phyloP scores from a whole-genome alignment of 2,113 vertebrate genomes.

The Diadophis punctatus region DNA sequence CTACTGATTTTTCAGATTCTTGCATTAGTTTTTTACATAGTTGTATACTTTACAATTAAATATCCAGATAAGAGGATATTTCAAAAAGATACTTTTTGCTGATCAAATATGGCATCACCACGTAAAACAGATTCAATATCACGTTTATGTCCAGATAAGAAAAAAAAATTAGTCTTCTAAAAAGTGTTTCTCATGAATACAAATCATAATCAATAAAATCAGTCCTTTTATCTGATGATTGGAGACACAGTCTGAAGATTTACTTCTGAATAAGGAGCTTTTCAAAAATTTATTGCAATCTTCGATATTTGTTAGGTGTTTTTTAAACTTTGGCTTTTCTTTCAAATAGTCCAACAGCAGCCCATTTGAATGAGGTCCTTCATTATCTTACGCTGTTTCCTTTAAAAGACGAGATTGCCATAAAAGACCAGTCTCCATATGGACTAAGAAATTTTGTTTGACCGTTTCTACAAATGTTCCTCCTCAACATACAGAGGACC shows the following conservation, averaged over 20 bases:
- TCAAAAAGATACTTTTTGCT: not conserved
- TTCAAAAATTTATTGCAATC: not conserved
- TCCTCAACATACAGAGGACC: conserved; percentile 3
- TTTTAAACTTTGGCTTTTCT: conserved; percentile 3
- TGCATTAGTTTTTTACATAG: not conserved
- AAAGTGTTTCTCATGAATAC: not conserved
- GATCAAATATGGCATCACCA: not conserved
- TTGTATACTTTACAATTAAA: not conserved
- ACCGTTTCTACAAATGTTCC: not conserved
- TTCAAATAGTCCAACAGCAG: not conserved
- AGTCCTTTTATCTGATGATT: not conserved
- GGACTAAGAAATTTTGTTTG: conserved; percentile 12
- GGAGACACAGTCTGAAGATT: not conserved
- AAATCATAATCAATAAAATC: not conserved
- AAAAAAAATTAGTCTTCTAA: not conserved
- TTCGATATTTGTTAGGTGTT: not conserved
- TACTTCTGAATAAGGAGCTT: not conserved
- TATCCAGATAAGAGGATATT: not conserved
- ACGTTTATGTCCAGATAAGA: not conserved
- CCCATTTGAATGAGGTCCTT: not conserved
- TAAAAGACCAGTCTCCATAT: not conserved
- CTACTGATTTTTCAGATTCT: not conserved
- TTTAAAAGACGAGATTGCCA: not conserved
- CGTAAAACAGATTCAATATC: not conserved
- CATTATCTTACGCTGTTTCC: not conserved